Base-by-base conservation (phyloP, 2,888 invertebrate genomes). In the Ornithoptera priamus region DNA sequence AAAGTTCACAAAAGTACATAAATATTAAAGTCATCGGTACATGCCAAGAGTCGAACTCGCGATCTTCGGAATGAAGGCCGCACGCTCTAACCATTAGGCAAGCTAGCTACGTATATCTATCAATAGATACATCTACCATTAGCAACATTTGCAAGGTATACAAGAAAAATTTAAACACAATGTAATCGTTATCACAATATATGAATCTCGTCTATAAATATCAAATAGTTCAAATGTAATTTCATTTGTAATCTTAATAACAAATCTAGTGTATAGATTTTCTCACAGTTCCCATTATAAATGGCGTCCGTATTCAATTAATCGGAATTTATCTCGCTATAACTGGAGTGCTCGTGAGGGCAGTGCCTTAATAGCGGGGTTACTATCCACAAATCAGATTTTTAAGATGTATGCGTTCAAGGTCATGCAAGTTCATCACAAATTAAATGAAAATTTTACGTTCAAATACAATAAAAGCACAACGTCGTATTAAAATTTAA, bases 241-340 rank as follows among this genome's bases (percentile, higher is more conserved):
- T 80, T 78, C 81, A 83, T 84, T 76, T 78, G 74, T 86, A 81
- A 89, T 90, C 90, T 89, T 88, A 90, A 90, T 89, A 88, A 88
- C 85, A 78, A 82, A 90, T 89, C 89, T 84, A 72, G 73, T 79
- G 76, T 82, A 86, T 85, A 83, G 83, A 88, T 86, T 82, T 85
- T 87, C 85, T 82, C 80, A 82, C 78, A 78, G 76, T 80, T 78
- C 81, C 53, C 76, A 85, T 86, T 87, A 86, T 83, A 85, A 86
- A 86, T 83, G 82, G 77, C 79, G 84, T 83, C 80, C 80, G 81
- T 76, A 85, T 87, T 88, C 88, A 88, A 90, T 89, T 88, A 87
- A 80, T 78, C 74, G 75, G 74, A 78, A 81, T 84, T 84, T 80
- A 81, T 80, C 78, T 75, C 68, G 76, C 76, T 81, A 81, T 84